Base-by-base conservation (phyloP, 2,797 vertebrate species). In the Sphaeramia orbicularis region DNA sequence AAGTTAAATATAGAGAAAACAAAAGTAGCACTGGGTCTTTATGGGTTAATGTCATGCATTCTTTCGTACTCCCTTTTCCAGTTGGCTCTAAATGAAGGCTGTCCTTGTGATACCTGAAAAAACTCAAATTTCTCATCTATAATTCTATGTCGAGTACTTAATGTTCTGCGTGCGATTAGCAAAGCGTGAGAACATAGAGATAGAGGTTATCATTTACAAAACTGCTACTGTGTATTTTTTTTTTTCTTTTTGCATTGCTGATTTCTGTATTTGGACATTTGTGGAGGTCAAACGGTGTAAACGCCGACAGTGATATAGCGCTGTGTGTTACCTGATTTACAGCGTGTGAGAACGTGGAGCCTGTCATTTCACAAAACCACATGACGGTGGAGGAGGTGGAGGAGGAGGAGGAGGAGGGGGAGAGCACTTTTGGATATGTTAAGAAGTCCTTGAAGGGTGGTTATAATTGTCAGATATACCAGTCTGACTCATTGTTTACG, bases 361-460 rank as follows among this genome's bases (percentile, higher is more conserved):
- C 79, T 78, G 75, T 88, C 81, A 90, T 88, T 87, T 88, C 80
- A 86, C n/a, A n/a, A n/a, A n/a, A n/a, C n/a, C n/a, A n/a, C n/a
- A 10, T 62, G 19, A 47, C 45, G 51, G 50, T n/a, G 51, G 19
- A 15, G 44, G 27, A 37, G 62, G 70, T 55, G 61, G 67, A 13
- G 10, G 15, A 21, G 48, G 10, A 0, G 19, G 18, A 6, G 2
- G 15, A 42, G 24, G 54, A 47, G 65, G 36, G 14, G 58, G 7
- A 47, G 38, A 56, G 52, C 35, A 1, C 56, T 76, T 69, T 74
- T 63, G 65, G 76, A 72, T 83, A 76, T 66, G 66, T 68, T 71
- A 45, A 76, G 76, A 67, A 81, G 81, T 84, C 86, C 81, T 87
- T 87, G 78, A 85, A 71, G 63, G 50, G 36, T 62, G 62, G 61